A percentile compares a stretch with the other conserved stretches of the same genome.
Conservation (phyloP, 2,888 invertebrate genomes). For the Troides oblongomaculatus region DNA sequence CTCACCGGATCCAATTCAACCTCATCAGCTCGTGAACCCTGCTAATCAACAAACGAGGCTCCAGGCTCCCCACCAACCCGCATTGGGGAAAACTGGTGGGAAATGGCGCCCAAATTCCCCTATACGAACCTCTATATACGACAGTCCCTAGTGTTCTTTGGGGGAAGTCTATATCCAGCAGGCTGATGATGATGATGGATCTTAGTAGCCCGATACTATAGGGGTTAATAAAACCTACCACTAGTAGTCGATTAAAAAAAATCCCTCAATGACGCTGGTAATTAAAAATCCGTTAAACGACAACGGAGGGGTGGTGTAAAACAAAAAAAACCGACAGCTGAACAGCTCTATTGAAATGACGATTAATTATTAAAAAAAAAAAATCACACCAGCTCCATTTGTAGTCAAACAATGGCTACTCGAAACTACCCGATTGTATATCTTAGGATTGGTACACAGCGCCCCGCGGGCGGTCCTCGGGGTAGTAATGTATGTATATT, state of each 20-base stretch:
- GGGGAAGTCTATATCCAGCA: no score
- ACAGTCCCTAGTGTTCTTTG: no score
- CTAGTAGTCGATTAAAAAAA: neutral
- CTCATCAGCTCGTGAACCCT: no score
- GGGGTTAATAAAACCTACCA: neutral
- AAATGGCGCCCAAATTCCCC: no score
- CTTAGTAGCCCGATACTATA: neutral
- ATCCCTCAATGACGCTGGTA: slow-evolving; percentile 6
- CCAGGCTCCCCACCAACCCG: no score
- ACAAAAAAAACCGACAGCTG: slow-evolving; percentile 9
- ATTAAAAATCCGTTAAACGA: slow-evolving; percentile 19
- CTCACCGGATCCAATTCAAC: no score
- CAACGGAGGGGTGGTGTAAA: slow-evolving; percentile 1
- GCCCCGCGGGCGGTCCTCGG: no score
- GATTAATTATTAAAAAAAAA: slow-evolving; percentile 7
- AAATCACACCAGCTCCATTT: slow-evolving; percentile 1
- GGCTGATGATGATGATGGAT: neutral
- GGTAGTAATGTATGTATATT: no score
- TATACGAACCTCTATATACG: no score
- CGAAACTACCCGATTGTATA: neutral
- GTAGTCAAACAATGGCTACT: neutral
- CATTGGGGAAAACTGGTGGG: no score
- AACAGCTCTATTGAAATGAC: slow-evolving; percentile 2
- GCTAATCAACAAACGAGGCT: no score
- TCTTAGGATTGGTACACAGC: neutral